These are phyloP conservation scores for Tokudaia muenninki DNA, from an alignment of 2,797 vertebrate species.

Conservation along the genomic window DNA sequence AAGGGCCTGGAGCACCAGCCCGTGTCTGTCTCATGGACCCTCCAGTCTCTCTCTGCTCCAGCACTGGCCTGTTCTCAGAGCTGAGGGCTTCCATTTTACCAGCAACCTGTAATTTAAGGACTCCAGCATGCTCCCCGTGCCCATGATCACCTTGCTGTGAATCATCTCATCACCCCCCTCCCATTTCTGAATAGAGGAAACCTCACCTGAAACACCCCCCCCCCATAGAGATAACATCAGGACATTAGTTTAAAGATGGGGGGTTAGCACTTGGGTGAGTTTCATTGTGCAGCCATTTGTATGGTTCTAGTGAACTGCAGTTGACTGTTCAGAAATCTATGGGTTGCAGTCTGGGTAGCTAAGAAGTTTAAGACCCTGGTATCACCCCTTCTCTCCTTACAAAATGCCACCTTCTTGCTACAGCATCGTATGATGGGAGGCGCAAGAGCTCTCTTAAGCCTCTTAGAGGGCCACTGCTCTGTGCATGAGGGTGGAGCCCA, in stretches of 20 bases:
- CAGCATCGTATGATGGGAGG: neutral
- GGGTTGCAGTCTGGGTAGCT: neutral
- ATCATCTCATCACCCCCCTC: too few relatives aligned
- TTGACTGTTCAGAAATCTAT: neutral
- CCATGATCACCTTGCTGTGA: neutral
- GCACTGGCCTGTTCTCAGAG: neutral
- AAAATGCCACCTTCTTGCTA: neutral
- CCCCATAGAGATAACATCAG: neutral
- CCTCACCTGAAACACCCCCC: neutral
- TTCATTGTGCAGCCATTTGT: neutral
- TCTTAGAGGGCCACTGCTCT: neutral
- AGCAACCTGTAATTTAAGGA: neutral
- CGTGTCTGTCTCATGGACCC: neutral
- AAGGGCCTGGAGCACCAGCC: neutral
- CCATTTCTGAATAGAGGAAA: neutral
- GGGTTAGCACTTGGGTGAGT: too few relatives aligned
- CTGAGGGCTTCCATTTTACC: too few relatives aligned
- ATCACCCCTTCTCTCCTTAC: neutral
- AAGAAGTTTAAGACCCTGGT: neutral
- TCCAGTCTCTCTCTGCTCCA: too few relatives aligned
- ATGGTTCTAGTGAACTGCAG: too few relatives aligned
- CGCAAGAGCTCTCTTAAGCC: neutral
- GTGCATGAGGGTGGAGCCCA: neutral
- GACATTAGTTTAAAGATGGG: neutral
- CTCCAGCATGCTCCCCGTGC: fast-evolving